phyloP scores from a whole-genome alignment of 2,113 vertebrate genomes.

The Lepus americanus region DNA sequence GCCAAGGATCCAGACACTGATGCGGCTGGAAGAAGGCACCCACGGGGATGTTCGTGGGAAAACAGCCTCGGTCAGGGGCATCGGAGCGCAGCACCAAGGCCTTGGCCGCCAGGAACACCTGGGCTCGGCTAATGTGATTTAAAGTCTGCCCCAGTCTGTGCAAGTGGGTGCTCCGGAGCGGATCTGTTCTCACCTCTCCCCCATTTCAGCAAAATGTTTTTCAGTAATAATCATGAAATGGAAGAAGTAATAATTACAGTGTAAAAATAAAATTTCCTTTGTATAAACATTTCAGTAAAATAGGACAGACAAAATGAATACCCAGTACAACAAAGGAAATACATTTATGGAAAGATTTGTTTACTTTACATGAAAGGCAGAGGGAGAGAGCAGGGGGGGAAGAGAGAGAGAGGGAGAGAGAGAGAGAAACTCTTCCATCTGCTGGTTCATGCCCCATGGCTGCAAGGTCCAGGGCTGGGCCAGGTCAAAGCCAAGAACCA shows the following conservation, averaged over 20 bases:
- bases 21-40: neutral
- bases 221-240: neutral
- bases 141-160: neutral
- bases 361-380: no score
- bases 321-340: neutral
- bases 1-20: neutral
- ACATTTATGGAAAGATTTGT: no score
- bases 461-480: no score
- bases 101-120: neutral
- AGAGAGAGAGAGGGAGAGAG: no score
- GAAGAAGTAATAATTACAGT: neutral
- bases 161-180: neutral
- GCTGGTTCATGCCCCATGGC: no score
- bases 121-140: neutral
- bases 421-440: no score
- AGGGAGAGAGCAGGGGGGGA: no score
- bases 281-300: neutral
- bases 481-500: no score
- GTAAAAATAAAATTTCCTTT: neutral
- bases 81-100: neutral
- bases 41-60: rapidly evolving
- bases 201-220: neutral
- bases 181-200: neutral
- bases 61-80: rapidly evolving
- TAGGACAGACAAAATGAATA: conserved; percentile 21